Evolutionary conservation across 1,140 invertebrate species (phyloP).

Genomic region (Anoplophora glabripennis): DNA sequence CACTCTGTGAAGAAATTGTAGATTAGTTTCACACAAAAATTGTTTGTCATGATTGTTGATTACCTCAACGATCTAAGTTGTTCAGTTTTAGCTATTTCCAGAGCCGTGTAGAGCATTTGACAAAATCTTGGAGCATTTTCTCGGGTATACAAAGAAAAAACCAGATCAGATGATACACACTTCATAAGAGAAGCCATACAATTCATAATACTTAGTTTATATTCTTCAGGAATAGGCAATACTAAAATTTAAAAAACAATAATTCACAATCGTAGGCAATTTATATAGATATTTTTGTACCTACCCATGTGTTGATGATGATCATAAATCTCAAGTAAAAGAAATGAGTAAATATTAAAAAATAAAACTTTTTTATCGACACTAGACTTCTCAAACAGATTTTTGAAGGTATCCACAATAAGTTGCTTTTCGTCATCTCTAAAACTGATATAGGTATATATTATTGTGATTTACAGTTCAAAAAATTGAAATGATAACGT

Average conservation of each 20-base stretch:
- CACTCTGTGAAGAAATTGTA: conserved; percentile 21
- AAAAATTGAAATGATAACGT: too few relatives aligned
- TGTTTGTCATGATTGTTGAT: conserved; percentile 18
- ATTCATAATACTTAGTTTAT: conserved; percentile 56
- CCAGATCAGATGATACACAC: conserved; percentile 48
- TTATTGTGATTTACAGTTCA: background rate
- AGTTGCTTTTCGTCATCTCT: conserved; percentile 25
- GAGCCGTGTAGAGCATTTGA: conserved; percentile 57
- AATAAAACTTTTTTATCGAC: conserved; percentile 30
- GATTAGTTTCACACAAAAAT: conserved; percentile 1
- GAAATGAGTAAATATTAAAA: conserved; percentile 40
- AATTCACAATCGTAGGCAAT: background rate
- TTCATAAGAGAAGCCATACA: conserved; percentile 54
- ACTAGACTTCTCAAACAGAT: conserved; percentile 32
- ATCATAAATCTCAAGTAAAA: conserved; percentile 44
- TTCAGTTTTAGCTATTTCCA: conserved; percentile 59
- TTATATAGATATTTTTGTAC: background rate
- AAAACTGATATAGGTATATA: conserved; percentile 20
- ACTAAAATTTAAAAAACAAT: conserved; percentile 22
- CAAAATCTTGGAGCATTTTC: conserved; percentile 55
- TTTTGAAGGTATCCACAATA: conserved; percentile 30
- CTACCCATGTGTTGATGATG: conserved; percentile 26
- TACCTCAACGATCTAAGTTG: conserved; percentile 57
- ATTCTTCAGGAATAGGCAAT: conserved; percentile 53
- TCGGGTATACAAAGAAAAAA: conserved; percentile 53